phyloP scores from a whole-genome alignment of 2,888 invertebrate species.

The Subacronicta megacephala region DNA sequence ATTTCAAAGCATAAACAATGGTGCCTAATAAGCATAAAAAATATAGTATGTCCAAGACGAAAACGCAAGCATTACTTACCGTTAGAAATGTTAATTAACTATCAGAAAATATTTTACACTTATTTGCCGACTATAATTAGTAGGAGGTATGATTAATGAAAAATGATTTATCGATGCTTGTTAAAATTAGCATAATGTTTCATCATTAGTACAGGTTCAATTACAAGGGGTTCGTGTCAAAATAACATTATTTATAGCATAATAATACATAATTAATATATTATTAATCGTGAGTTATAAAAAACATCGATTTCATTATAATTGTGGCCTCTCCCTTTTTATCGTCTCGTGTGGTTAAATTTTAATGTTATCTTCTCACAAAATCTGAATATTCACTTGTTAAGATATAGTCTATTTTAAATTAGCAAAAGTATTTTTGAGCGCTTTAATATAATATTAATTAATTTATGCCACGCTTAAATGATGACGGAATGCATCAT shows the following conservation, averaged over 20 bases:
- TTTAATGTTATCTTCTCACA: too few relatives aligned
- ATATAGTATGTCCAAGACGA: slow-evolving; percentile 7
- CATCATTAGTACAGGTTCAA: slow-evolving; percentile 26
- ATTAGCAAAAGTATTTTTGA: too few relatives aligned
- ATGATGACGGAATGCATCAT: too few relatives aligned
- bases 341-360: too few relatives aligned
- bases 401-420: too few relatives aligned
- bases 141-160: slow-evolving; percentile 42
- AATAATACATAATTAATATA: slow-evolving; percentile 6
- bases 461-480: too few relatives aligned
- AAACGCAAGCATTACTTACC: slow-evolving; percentile 13
- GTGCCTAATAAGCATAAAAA: slow-evolving; percentile 13
- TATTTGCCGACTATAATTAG: slow-evolving; percentile 45
- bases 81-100: slow-evolving; percentile 43
- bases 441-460: too few relatives aligned
- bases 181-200: slow-evolving; percentile 45
- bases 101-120: slow-evolving; percentile 35
- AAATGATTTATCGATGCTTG: slow-evolving; percentile 40
- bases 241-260: slow-evolving; percentile 31
- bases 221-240: slow-evolving; percentile 25
- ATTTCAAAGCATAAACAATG: neutral
- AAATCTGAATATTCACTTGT: too few relatives aligned
- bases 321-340: neutral
- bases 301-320: slow-evolving; percentile 1
- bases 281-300: slow-evolving; percentile 26